phyloP scores from a whole-genome alignment of 1,140 invertebrate species.

The Rhopalosiphum padi region DNA sequence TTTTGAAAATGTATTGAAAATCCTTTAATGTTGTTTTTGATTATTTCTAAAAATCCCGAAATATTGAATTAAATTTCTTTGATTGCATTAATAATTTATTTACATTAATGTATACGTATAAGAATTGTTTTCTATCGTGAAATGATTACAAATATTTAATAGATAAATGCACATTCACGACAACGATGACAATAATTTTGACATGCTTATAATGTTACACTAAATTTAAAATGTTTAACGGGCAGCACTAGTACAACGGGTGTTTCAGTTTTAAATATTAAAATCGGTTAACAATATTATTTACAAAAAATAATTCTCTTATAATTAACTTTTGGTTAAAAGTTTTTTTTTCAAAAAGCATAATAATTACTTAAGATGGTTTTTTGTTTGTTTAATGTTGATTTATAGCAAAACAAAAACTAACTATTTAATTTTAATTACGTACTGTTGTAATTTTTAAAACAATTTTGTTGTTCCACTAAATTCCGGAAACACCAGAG shows the following conservation, averaged over 20 bases:
- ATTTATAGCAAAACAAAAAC: slow-evolving; percentile 38
- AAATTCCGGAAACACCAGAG: slow-evolving; percentile 14
- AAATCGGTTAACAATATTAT: background rate
- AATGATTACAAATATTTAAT: background rate
- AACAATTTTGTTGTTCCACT: background rate
- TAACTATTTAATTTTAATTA: slow-evolving; percentile 46
- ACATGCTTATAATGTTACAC: background rate
- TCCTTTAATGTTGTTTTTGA: background rate
- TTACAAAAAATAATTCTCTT: background rate
- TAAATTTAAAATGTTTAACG: background rate
- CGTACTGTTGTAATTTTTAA: slow-evolving; percentile 18
- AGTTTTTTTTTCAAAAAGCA: background rate
- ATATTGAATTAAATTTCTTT: background rate
- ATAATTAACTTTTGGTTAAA: slow-evolving; percentile 31
- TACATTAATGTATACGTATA: background rate
- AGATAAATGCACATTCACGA: background rate
- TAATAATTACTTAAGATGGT: slow-evolving; percentile 14
- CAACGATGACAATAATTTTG: background rate
- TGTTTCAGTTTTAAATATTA: background rate
- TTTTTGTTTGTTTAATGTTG: slow-evolving; percentile 32
- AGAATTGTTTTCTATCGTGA: background rate
- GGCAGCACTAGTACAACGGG: background rate
- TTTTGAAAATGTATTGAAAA: too few species aligned
- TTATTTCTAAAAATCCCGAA: background rate
- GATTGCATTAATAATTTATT: background rate